These are phyloP conservation scores for Fragum sueziense DNA, from an alignment of 2,888 invertebrate genomes.

Conservation along the genomic window DNA sequence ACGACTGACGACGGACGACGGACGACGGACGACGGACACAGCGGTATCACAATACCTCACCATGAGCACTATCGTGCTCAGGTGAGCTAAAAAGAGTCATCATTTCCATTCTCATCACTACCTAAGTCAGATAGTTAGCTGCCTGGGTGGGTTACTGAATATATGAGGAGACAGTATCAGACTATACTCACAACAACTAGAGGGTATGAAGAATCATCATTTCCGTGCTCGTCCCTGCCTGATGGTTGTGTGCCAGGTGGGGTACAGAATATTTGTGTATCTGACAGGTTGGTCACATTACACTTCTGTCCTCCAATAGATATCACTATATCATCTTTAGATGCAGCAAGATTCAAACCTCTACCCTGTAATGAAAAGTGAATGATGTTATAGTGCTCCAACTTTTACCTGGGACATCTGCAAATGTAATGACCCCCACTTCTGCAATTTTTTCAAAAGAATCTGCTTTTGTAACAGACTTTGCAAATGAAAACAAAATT, in stretches of 20 bases:
- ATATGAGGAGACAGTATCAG: neutral
- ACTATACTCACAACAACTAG: conserved; percentile 88
- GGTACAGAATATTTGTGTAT: conserved; percentile 95
- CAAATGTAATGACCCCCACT: too few relatives aligned
- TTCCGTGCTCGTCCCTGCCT: conserved; percentile 83
- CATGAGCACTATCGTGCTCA: too few relatives aligned
- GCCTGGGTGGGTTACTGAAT: neutral
- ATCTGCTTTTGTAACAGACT: too few relatives aligned
- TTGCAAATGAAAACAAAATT: too few relatives aligned
- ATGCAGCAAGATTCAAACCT: conserved; percentile 94
- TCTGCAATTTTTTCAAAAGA: too few relatives aligned
- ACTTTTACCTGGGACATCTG: too few relatives aligned
- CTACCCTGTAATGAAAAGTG: conserved; percentile 87
- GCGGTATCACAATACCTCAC: too few relatives aligned
- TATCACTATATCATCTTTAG: conserved; percentile 96
- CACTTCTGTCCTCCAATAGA: conserved; percentile 95
- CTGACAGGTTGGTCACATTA: conserved; percentile 96
- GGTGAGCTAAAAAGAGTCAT: conserved; percentile 89
- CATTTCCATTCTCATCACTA: conserved; percentile 83
- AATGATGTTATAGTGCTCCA: too few relatives aligned
- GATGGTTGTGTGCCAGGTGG: conserved; percentile 94
- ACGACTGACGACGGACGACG: too few relatives aligned
- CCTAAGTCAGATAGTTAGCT: too few relatives aligned
- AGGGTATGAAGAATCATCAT: conserved; percentile 89
- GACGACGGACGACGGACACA: too few relatives aligned